Evolutionary conservation across 1,140 invertebrate species (phyloP).

Genomic region (Drosophila tropicalis): DNA sequence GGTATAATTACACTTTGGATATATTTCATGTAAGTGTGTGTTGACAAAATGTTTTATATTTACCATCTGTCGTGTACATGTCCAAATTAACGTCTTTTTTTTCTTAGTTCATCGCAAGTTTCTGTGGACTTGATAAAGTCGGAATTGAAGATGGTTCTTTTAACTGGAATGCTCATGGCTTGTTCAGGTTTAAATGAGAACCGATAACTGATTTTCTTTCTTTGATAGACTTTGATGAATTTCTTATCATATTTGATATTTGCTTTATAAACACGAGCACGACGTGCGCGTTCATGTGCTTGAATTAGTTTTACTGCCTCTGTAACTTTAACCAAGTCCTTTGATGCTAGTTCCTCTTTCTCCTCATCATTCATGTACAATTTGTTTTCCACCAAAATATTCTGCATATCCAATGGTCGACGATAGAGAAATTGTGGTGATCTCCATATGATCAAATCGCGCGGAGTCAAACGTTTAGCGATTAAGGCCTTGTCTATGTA

Average conservation of each 20-base stretch:
- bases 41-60: too few species aligned
- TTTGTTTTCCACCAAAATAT: slow-evolving; percentile 57
- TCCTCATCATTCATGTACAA: slow-evolving; percentile 64
- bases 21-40: neutral
- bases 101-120: slow-evolving; percentile 47
- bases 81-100: slow-evolving; percentile 25
- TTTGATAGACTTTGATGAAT: slow-evolving; percentile 47
- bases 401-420: slow-evolving; percentile 66
- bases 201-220: slow-evolving; percentile 61
- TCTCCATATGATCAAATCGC: slow-evolving; percentile 83
- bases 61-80: slow-evolving; percentile 21
- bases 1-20: too few species aligned
- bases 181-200: slow-evolving; percentile 74
- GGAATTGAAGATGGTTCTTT: slow-evolving; percentile 68
- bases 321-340: slow-evolving; percentile 40
- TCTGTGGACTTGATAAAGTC: slow-evolving; percentile 61
- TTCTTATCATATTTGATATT: slow-evolving; percentile 69
- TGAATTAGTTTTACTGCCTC: slow-evolving; percentile 84
- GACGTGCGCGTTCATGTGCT: slow-evolving; percentile 84
- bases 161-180: slow-evolving; percentile 72
- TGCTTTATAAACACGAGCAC: slow-evolving; percentile 84
- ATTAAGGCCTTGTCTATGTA: slow-evolving; percentile 87
- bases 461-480: slow-evolving; percentile 85
- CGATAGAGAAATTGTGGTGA: slow-evolving; percentile 72
- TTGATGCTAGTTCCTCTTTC: slow-evolving; percentile 39